phyloP scores from a whole-genome alignment of 2,113 vertebrate species.

The Empidonax alnorum region DNA sequence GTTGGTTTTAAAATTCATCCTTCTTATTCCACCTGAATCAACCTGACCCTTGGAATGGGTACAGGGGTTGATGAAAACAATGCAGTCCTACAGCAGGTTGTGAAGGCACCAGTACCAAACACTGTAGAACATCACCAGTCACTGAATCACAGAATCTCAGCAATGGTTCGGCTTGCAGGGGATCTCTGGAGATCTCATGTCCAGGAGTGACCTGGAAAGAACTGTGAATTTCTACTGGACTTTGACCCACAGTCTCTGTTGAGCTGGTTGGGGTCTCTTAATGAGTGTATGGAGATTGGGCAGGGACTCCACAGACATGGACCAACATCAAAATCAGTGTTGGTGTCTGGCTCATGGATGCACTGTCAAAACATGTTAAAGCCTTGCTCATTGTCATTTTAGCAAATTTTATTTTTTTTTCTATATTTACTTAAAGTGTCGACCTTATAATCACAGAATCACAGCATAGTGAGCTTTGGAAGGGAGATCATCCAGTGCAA shows the following conservation, averaged over 20 bases:
- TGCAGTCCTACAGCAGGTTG: background rate
- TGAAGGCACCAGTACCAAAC: background rate
- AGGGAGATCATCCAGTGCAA: background rate
- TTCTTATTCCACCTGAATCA: background rate
- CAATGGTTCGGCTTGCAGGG: background rate
- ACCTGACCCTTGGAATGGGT: background rate
- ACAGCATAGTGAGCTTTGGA: no score
- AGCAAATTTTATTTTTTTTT: background rate
- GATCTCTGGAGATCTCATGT: background rate
- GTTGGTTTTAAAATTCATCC: background rate
- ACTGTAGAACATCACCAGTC: background rate
- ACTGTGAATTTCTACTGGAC: background rate
- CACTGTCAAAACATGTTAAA: background rate
- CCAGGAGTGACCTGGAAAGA: background rate
- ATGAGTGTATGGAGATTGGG: accelerated
- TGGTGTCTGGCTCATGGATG: background rate
- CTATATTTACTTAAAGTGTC: background rate
- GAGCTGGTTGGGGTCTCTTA: accelerated
- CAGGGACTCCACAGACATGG: background rate
- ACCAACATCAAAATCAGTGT: accelerated
- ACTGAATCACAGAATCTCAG: background rate
- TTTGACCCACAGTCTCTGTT: background rate
- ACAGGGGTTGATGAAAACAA: background rate
- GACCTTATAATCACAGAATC: background rate
- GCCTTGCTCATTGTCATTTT: background rate